Percentiles rank a stretch among this genome's conserved stretches.
phyloP scores from a whole-genome alignment of 2,113 vertebrate species.

The Marmota monax region DNA sequence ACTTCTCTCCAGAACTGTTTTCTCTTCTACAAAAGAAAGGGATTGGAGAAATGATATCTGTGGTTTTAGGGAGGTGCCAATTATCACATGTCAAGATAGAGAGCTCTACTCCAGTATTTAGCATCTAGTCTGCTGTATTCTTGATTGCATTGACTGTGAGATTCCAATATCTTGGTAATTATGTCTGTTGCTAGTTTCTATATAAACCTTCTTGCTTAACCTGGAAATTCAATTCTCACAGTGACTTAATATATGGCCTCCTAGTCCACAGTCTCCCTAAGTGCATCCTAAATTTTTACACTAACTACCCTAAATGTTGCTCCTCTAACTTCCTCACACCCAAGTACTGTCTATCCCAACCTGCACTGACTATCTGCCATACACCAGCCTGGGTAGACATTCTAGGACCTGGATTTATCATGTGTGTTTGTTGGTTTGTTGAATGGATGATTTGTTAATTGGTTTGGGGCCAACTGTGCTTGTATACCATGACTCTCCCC shows the following conservation, averaged over 20 bases:
- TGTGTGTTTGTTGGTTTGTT: not conserved
- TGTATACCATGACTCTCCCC: not conserved
- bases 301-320: not conserved
- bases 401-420: not conserved
- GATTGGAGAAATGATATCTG: not conserved
- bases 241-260: not conserved
- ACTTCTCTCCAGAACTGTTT: not conserved
- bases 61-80: not conserved
- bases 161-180: not conserved
- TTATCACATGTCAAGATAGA: conserved; percentile 6
- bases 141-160: not conserved
- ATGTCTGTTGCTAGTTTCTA: not conserved
- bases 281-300: not conserved
- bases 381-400: not conserved
- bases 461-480: not conserved
- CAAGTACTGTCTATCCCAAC: not conserved
- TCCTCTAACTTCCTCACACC: not conserved
- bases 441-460: not conserved
- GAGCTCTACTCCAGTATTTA: not conserved
- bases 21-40: not conserved
- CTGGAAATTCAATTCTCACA: not conserved
- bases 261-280: not conserved
- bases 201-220: not conserved
- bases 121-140: not conserved
- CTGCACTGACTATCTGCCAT: not conserved